phyloP scores from a whole-genome alignment of 2,888 invertebrate species.

The Neocrepidodera transversa region DNA sequence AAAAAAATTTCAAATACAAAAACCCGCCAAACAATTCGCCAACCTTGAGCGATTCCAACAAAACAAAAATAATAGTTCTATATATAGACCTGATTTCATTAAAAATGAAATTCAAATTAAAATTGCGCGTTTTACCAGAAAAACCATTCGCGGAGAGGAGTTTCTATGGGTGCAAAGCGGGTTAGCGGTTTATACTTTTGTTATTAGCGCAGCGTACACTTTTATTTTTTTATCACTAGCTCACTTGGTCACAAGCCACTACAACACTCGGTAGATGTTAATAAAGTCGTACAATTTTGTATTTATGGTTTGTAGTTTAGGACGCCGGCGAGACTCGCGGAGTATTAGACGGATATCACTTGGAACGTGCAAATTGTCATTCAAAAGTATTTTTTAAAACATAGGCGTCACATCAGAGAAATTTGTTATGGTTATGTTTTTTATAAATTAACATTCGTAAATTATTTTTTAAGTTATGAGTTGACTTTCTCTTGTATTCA shows the following conservation, averaged over 20 bases:
- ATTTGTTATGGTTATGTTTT: conserved; percentile 6
- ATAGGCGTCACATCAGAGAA: conserved; percentile 30
- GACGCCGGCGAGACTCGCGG: conserved; percentile 16
- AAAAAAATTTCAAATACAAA: background rate
- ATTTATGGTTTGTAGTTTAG: conserved; percentile 1
- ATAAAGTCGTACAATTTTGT: background rate
- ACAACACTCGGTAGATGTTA: conserved; percentile 23
- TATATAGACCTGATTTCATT: conserved; percentile 17
- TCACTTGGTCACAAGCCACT: conserved; percentile 23
- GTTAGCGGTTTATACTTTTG: conserved; percentile 18
- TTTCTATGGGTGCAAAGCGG: conserved; percentile 1
- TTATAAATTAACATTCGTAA: no score
- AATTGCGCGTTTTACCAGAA: background rate
- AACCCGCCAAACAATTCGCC: conserved; percentile 10
- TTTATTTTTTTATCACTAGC: conserved; percentile 8
- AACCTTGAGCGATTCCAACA: conserved; percentile 4
- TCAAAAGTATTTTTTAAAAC: conserved; percentile 29
- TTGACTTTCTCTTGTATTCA: no score
- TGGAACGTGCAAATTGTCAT: conserved; percentile 33
- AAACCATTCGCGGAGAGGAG: conserved; percentile 4
- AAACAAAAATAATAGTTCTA: conserved; percentile 21
- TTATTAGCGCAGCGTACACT: conserved; percentile 6
- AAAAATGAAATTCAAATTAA: background rate
- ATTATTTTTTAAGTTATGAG: no score
- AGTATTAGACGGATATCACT: conserved; percentile 33